A percentile compares a stretch with the other conserved stretches of the same genome.
These are phyloP conservation scores for Helicoverpa zea DNA, from an alignment of 1,140 invertebrate genomes.

Conservation along the genomic window DNA sequence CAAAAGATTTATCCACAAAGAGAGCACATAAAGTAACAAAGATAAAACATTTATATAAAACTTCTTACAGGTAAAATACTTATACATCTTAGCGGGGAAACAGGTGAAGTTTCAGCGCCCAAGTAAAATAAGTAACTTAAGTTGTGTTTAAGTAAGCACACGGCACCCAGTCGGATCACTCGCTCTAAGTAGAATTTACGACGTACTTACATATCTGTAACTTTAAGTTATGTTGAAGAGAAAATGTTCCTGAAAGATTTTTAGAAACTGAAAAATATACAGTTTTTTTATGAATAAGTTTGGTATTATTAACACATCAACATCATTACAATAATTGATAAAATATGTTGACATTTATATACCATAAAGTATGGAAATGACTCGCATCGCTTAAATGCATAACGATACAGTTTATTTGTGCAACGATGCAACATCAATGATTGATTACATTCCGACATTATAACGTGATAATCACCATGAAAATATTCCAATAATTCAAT, in stretches of 20 bases:
- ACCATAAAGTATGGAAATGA: not conserved
- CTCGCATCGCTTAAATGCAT: not conserved
- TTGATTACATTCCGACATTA: constrained; percentile 21
- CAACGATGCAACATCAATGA: not conserved
- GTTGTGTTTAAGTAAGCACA: constrained; percentile 45
- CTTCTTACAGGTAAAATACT: constrained; percentile 19
- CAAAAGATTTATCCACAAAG: not conserved
- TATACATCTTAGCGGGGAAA: constrained; percentile 15
- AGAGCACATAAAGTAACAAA: not conserved
- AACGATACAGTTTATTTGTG: constrained; percentile 1
- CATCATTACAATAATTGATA: not conserved
- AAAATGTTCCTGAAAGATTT: not conserved
- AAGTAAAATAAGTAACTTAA: constrained; percentile 46
- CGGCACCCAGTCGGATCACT: constrained; percentile 22
- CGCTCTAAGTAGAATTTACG: constrained; percentile 39
- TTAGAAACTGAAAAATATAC: not conserved
- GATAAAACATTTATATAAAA: constrained; percentile 18
- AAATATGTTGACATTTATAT: not conserved
- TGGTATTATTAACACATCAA: too few species aligned
- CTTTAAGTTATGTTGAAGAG: not conserved
- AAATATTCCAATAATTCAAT: constrained; percentile 39
- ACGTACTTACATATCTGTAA: constrained; percentile 20
- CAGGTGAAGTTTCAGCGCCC: constrained; percentile 40
- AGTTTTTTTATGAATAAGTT: not conserved
- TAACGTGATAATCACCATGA: constrained; percentile 16